Evolutionary conservation across 92 coral and sea anemone species (phyloP), one percentile per base, ranked within the genome.

Genomic region (Pocillopora grandis): DNA sequence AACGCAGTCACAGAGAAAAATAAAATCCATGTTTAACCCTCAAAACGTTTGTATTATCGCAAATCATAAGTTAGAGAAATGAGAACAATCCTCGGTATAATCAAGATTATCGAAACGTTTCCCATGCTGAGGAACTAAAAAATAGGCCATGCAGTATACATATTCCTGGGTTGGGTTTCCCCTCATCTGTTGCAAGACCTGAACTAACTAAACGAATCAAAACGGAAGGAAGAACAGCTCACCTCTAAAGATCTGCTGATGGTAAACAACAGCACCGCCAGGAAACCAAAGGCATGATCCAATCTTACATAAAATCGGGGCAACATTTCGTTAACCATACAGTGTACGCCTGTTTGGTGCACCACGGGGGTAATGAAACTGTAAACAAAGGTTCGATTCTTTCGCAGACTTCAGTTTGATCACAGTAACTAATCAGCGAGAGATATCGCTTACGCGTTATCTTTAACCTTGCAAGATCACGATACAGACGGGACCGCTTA

Each of bases 201-300:
- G 13, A 13, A 27, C 16, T 10, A 35, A 37, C 67, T 35, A 56
- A 37, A 23, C 15, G 12, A 42, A 12, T 49, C 21, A 9, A 2
- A 69, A 21, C 59, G 15, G n/a, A 2, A 21, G 17, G 9, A 74
- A 64, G 52, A 5, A 23, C 16, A 10, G 36, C 86, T 83, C 56
- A 83, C 86, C 80, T 83, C 57, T 16, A 74, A 63, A 62, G 86
- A 76, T 23, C 80, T 31, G 42, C 80, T 19, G 80, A 11, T 11
- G 35, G 48, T 58, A 15, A 49, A 14, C 33, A 21, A 64, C 31
- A 65, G 18, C 9, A 56, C 35, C 7, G 64, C 64, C 72, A 83
- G 74, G 14, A 64, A 52, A 21, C 73, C 62, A 64, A 83, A 55
- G 8, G 16, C 73, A 55, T 64, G 33, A 17, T 71, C 55, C 36